phyloP scores from a whole-genome alignment of 2,888 invertebrate genomes.

The Ormyrus rosae region DNA sequence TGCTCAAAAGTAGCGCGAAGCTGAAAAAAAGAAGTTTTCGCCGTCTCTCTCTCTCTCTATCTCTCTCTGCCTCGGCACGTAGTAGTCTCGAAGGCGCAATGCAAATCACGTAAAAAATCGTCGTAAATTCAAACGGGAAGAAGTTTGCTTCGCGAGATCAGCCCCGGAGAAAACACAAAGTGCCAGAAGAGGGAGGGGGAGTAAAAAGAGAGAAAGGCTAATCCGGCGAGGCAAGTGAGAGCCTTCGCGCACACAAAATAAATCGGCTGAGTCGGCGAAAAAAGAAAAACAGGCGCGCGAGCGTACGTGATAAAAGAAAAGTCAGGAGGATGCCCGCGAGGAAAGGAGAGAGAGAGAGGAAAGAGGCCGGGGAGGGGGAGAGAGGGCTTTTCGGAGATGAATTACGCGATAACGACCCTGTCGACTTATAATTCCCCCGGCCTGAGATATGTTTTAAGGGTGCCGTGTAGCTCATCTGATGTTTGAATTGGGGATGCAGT shows the following conservation, averaged over 20 bases:
- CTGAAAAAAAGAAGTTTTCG: constrained; percentile 21
- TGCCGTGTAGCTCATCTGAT: background rate
- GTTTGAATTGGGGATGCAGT: background rate
- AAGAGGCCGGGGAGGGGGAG: background rate
- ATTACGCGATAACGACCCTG: constrained; percentile 37
- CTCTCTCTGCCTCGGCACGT: no score
- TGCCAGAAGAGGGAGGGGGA: no score
- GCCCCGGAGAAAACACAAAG: no score
- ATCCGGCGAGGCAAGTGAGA: constrained; percentile 27
- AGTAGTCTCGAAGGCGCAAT: constrained; percentile 11
- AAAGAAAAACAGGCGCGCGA: background rate
- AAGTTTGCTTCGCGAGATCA: constrained; percentile 41
- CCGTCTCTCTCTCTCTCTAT: background rate
- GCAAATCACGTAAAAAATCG: constrained; percentile 49
- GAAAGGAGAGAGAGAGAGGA: background rate
- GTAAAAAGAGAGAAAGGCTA: constrained; percentile 10
- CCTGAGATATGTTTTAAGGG: background rate
- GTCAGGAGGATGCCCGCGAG: constrained; percentile 21
- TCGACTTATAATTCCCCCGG: constrained; percentile 44
- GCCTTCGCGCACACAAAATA: constrained; percentile 30
- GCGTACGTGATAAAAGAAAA: constrained; percentile 44
- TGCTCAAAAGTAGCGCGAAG: constrained; percentile 16
- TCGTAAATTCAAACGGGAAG: constrained; percentile 36
- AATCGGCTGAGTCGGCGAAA: constrained; percentile 33
- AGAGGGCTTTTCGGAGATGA: constrained; percentile 18